Percentiles rank a stretch among this genome's conserved stretches.
phyloP scores from a whole-genome alignment of 2,888 invertebrate genomes.

The Epinotia nisella region DNA sequence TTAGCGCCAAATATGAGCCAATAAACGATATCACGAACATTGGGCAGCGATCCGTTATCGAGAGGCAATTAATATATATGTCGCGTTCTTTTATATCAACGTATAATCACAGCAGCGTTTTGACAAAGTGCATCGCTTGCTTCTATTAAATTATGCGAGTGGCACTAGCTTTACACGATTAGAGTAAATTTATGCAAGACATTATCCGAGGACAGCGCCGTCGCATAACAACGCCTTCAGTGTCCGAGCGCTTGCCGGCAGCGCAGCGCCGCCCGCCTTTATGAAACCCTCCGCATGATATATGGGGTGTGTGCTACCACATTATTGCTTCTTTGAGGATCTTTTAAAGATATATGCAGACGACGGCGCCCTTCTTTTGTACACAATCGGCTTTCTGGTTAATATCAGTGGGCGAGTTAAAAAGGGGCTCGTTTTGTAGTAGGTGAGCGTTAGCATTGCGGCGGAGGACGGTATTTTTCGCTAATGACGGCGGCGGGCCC shows the following conservation, averaged over 20 bases:
- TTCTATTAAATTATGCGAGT: conserved; percentile 76
- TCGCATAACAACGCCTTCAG: conserved; percentile 82
- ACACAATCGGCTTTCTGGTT: conserved; percentile 29
- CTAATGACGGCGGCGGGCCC: conserved; percentile 73
- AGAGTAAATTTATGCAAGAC: conserved; percentile 82
- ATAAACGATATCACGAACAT: conserved; percentile 51
- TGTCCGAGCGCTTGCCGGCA: conserved; percentile 67
- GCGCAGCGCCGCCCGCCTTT: conserved; percentile 67
- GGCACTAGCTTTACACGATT: conserved; percentile 78
- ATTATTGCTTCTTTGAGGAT: conserved; percentile 74
- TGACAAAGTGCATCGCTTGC: conserved; percentile 65
- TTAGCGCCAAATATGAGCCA: conserved; percentile 67
- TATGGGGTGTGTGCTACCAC: conserved; percentile 73
- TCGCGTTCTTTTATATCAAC: conserved; percentile 43
- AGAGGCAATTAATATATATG: conserved; percentile 1
- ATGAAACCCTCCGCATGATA: conserved; percentile 79
- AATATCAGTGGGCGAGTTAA: conserved; percentile 30
- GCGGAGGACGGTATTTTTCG: conserved; percentile 67
- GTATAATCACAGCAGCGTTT: conserved; percentile 35
- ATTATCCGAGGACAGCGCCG: conserved; percentile 79
- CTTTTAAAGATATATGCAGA: conserved; percentile 66
- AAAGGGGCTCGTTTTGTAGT: conserved; percentile 41
- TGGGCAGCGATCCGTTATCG: conserved; percentile 22
- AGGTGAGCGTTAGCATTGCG: conserved; percentile 48
- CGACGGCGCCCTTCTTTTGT: conserved; percentile 20